A percentile compares a stretch with the other conserved stretches of the same genome.
Evolutionary conservation across 2,888 invertebrate species (phyloP).

Genomic region (Melinopterus prodromus): DNA sequence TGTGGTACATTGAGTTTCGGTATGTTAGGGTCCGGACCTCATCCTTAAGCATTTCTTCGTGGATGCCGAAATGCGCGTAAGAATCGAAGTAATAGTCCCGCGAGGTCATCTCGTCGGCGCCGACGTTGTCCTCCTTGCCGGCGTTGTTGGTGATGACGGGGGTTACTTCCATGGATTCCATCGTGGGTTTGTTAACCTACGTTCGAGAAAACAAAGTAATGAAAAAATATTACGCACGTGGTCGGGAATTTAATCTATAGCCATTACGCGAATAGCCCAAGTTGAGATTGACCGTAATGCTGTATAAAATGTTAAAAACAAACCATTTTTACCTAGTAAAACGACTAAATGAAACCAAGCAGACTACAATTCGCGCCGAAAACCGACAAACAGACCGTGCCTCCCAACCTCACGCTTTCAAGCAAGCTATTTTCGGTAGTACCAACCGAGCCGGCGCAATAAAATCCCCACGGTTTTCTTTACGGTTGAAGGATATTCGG

Average conservation of each 20-base stretch:
- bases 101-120: constrained; percentile 97
- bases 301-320: constrained; percentile 12
- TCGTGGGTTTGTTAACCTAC: constrained; percentile 44
- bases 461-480: neutral
- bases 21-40: constrained; percentile 98
- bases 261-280: neutral
- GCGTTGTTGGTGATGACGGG: constrained; percentile 51
- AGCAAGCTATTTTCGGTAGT: constrained; percentile 15
- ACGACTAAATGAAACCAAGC: constrained; percentile 20
- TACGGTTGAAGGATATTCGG: constrained; percentile 5
- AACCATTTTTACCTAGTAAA: constrained; percentile 28
- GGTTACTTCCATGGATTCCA: constrained; percentile 66
- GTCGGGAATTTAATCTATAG: constrained; percentile 20
- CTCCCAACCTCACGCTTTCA: constrained; percentile 17
- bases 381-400: constrained; percentile 24
- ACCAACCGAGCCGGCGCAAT: constrained; percentile 6
- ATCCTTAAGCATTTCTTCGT: constrained; percentile 99
- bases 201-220: constrained; percentile 25
- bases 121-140: constrained; percentile 62
- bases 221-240: constrained; percentile 34
- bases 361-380: constrained; percentile 33
- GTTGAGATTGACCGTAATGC: constrained; percentile 10
- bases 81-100: constrained; percentile 99
- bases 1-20: constrained; percentile 99
- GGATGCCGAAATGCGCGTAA: constrained; percentile 99